Percentiles rank a stretch among this genome's conserved stretches.
These are phyloP conservation scores for Platichthys flesus DNA, from an alignment of 2,113 vertebrate species.

Conservation along the genomic window DNA sequence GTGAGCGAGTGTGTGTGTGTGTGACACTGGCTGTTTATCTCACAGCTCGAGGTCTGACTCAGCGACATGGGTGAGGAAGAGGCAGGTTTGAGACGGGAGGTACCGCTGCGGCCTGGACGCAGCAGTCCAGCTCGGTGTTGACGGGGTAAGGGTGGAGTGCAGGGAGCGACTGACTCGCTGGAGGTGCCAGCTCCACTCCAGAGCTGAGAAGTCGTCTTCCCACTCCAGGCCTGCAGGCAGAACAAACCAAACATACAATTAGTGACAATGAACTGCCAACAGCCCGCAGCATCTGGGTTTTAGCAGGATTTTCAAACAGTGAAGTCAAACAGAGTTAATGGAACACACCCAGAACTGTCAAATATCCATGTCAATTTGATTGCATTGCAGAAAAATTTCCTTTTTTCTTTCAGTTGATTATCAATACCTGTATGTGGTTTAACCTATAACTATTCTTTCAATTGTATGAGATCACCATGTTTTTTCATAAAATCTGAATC, in stretches of 20 bases:
- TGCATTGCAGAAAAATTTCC: background rate
- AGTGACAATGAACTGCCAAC: constrained; percentile 11
- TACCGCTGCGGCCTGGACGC: constrained; percentile 80
- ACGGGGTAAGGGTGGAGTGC: constrained; percentile 80
- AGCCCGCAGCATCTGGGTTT: constrained; percentile 25
- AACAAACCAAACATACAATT: constrained; percentile 35
- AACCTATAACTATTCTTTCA: too few species aligned
- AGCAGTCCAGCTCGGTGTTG: constrained; percentile 78
- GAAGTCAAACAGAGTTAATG: constrained; percentile 4
- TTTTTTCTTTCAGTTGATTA: background rate
- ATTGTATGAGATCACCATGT: background rate
- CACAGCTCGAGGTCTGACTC: constrained; percentile 92
- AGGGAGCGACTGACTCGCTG: constrained; percentile 70
- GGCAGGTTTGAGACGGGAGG: constrained; percentile 86
- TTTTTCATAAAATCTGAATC: too few species aligned
- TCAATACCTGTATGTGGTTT: background rate
- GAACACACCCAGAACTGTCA: constrained; percentile 20
- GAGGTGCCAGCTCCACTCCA: constrained; percentile 80
- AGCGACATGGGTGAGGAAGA: constrained; percentile 90
- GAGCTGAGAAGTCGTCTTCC: constrained; percentile 89
- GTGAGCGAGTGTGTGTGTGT: background rate
- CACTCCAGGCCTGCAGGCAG: constrained; percentile 86
- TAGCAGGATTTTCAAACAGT: constrained; percentile 17
- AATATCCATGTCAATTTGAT: background rate
- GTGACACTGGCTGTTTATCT: constrained; percentile 76